phyloP scores from a whole-genome alignment of 2,113 vertebrate species.

The Excalfactoria chinensis region DNA sequence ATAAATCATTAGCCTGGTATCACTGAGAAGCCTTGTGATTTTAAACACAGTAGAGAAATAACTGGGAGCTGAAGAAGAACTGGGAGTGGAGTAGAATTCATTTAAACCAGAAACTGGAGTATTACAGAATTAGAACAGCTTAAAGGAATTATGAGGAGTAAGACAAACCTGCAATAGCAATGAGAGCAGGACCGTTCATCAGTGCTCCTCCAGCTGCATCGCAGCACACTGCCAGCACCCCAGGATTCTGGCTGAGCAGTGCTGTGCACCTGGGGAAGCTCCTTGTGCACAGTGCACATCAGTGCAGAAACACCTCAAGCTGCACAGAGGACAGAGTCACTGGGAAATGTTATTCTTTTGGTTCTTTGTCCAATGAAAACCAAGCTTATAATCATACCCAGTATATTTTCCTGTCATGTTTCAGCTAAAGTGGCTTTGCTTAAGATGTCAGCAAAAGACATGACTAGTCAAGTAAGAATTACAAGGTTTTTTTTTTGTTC shows the following conservation, averaged over 20 bases:
- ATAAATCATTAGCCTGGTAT: not conserved
- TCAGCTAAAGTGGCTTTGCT: not conserved
- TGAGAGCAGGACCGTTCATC: not conserved
- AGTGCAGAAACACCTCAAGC: fast-evolving
- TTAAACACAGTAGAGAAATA: not conserved
- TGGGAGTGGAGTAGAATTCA: not conserved
- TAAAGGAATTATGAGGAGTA: not conserved
- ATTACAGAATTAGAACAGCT: not conserved
- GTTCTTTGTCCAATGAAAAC: fast-evolving
- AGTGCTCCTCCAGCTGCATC: not conserved
- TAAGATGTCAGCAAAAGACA: not conserved
- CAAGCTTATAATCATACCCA: not conserved
- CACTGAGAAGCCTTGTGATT: not conserved
- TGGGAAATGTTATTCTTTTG: not conserved
- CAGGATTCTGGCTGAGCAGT: fast-evolving
- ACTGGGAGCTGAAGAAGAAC: not conserved
- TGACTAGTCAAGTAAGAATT: not conserved
- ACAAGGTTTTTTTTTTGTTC: not conserved
- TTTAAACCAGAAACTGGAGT: too few species aligned
- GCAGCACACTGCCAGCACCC: not conserved
- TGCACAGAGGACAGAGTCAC: not conserved
- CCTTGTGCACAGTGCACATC: fast-evolving
- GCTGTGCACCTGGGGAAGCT: not conserved
- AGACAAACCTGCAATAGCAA: not conserved
- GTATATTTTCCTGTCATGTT: not conserved